These are phyloP conservation scores for Platerodrilus igneus DNA, from an alignment of 2,888 invertebrate genomes.

Conservation along the genomic window DNA sequence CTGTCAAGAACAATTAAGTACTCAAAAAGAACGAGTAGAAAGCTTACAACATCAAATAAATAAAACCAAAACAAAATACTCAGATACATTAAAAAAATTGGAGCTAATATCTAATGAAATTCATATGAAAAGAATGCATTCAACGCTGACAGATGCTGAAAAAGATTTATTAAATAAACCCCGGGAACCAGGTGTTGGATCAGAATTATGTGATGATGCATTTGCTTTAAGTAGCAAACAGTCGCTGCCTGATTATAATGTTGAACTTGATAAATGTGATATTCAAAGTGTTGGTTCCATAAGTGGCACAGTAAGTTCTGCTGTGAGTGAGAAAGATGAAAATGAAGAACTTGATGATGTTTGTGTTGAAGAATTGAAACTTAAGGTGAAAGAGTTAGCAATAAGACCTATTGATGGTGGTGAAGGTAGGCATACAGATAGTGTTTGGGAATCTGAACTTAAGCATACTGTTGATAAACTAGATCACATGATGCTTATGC, in stretches of 20 bases:
- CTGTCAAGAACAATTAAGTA: conserved; percentile 79
- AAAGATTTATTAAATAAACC: conserved; percentile 52
- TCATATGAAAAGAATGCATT: conserved; percentile 63
- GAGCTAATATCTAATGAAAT: conserved; percentile 92
- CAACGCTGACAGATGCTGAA: conserved; percentile 29
- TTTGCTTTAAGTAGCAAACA: conserved; percentile 20
- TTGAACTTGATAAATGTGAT: conserved; percentile 57
- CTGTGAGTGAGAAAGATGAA: conserved; percentile 50
- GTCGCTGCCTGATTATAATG: conserved; percentile 50
- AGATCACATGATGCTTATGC: conserved; percentile 65
- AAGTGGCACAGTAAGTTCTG: conserved; percentile 51
- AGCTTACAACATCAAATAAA: conserved; percentile 74
- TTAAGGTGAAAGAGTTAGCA: conserved; percentile 67
- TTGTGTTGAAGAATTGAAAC: conserved; percentile 62
- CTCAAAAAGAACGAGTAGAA: conserved; percentile 80
- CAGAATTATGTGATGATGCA: conserved; percentile 49
- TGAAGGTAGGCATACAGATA: conserved; percentile 59
- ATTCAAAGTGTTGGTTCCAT: conserved; percentile 52
- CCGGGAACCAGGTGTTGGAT: conserved; percentile 62
- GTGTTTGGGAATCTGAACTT: conserved; percentile 70
- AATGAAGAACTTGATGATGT: conserved; percentile 45
- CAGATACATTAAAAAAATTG: conserved; percentile 74
- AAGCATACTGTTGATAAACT: conserved; percentile 70
- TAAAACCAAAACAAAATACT: conserved; percentile 75
- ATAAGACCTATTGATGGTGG: conserved; percentile 70